Evolutionary conservation across 2,888 invertebrate genomes (phyloP).

Genomic region (Heliconius ethilla): DNA sequence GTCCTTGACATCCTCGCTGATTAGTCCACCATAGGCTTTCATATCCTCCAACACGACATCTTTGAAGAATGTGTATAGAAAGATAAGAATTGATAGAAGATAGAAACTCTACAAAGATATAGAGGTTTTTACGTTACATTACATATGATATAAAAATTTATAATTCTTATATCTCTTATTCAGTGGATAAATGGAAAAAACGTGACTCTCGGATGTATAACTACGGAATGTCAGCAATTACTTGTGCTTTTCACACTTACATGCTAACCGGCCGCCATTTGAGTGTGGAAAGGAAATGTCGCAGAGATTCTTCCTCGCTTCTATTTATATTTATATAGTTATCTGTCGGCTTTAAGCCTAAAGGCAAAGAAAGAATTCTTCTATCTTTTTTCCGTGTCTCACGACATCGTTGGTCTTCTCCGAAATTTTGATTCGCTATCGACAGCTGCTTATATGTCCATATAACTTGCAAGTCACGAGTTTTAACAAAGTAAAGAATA

Average conservation of each 20-base stretch:
- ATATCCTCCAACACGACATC: too few relatives aligned
- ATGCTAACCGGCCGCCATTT: constrained; percentile 67
- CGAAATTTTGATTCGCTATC: constrained; percentile 41
- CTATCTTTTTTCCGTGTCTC: constrained; percentile 51
- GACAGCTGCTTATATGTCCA: constrained; percentile 25
- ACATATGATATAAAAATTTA: not conserved
- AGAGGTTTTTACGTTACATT: not conserved
- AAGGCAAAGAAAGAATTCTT: constrained; percentile 49
- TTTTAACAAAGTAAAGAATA: constrained; percentile 35
- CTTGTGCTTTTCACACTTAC: constrained; percentile 75
- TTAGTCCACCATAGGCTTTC: too few relatives aligned
- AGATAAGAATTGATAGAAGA: not conserved
- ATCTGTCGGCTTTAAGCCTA: constrained; percentile 45
- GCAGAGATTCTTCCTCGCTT: constrained; percentile 50
- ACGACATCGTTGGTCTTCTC: constrained; percentile 51
- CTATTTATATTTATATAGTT: constrained; percentile 36
- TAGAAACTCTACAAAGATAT: not conserved
- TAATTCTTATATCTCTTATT: not conserved
- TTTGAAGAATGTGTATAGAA: not conserved
- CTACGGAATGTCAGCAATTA: constrained; percentile 66
- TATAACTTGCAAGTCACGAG: constrained; percentile 40
- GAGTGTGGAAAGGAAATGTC: constrained; percentile 70
- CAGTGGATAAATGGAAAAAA: not conserved
- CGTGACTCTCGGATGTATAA: constrained; percentile 45
- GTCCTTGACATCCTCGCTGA: too few relatives aligned